Percentiles rank a stretch among this genome's conserved stretches.
Conservation (phyloP, 2,797 vertebrate species). For the Thamnophis elegans region DNA sequence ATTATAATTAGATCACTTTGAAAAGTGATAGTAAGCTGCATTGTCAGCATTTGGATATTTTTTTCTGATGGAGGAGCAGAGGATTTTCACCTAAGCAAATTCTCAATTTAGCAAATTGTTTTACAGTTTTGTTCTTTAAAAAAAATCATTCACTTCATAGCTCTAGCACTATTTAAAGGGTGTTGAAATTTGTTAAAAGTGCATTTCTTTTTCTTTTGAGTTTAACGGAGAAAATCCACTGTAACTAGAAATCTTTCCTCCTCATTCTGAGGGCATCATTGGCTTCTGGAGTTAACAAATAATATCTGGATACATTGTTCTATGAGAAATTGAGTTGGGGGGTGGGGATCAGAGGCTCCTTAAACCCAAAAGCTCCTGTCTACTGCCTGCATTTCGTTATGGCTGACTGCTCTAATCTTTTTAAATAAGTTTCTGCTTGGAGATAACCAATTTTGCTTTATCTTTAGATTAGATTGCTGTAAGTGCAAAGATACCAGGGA, state of each 20-base stretch:
- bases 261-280: not conserved
- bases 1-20: not conserved
- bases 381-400: not conserved
- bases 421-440: not conserved
- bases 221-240: not conserved
- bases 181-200: not conserved
- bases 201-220: not conserved
- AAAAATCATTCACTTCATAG: not conserved
- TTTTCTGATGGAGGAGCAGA: not conserved
- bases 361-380: not conserved
- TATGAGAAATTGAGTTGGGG: not conserved
- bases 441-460: not conserved
- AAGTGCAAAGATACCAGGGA: not conserved
- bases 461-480: not conserved
- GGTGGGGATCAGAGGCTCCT: not conserved
- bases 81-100: not conserved
- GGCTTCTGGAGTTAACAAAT: not conserved
- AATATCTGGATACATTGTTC: not conserved
- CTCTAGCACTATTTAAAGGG: not conserved
- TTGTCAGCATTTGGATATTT: not conserved
- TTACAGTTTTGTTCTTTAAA: not conserved
- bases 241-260: not conserved
- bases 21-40: not conserved
- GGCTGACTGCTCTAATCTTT: not conserved
- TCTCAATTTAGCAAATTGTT: not conserved